These are phyloP conservation scores for Epizoanthus illoricatus DNA, from an alignment of 92 coral and sea anemone genomes.

Conservation along the genomic window DNA sequence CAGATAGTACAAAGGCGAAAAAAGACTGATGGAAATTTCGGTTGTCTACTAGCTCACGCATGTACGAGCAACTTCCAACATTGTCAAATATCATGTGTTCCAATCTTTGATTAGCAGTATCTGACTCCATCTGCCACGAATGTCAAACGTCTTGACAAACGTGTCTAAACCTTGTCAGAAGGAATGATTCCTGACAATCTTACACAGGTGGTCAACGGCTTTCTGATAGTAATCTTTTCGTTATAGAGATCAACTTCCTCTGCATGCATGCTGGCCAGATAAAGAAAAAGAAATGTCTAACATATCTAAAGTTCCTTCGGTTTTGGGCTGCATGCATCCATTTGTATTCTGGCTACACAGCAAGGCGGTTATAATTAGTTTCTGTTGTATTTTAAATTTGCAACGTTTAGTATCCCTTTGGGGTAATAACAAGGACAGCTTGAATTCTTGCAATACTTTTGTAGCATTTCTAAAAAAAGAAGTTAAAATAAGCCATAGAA, in stretches of 20 bases:
- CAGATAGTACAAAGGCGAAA: no score
- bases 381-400: not conserved
- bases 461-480: no score
- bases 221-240: slow-evolving; percentile 29
- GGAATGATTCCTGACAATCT: not conserved
- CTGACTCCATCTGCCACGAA: not conserved
- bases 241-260: not conserved
- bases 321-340: not conserved
- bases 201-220: slow-evolving; percentile 16
- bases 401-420: no score
- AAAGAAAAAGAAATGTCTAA: not conserved
- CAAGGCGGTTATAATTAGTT: not conserved
- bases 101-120: not conserved
- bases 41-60: no score
- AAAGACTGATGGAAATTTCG: no score
- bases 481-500: no score
- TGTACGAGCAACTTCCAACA: no score
- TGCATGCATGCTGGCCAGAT: not conserved
- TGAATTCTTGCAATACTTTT: no score
- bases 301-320: slow-evolving; percentile 1
- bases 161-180: not conserved
- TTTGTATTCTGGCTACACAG: no score
- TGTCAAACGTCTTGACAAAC: slow-evolving; percentile 12
- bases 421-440: no score
- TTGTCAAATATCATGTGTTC: no score